Base-by-base conservation (phyloP, 2,888 invertebrate species). In the Pocota personata region DNA sequence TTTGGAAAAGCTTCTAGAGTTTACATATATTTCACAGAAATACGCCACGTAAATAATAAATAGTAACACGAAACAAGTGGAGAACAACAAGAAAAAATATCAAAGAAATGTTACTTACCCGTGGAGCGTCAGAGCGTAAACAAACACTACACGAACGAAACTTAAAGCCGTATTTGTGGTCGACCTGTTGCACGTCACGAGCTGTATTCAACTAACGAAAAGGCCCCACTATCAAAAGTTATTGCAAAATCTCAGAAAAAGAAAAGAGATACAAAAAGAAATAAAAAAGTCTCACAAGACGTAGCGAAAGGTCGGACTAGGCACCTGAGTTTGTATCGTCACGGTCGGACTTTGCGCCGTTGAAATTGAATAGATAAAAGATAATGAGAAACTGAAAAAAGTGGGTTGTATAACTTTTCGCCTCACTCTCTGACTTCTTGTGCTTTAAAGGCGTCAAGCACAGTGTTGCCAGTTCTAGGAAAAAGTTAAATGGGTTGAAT, bases 161-260 rank as follows among this genome's bases (percentile, higher is more conserved):
- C 52, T 64, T 52, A 21, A 60, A 32, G 24, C 30, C 19, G 50
- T 32, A 62, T 32, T 62, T 40, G 52, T 50, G 40, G 73, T 21
- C 62, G 73, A 73, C 73, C 73, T 73, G 73, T 64, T 62, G 73
- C 62, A 73, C 62, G 62, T 43, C 62, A 62, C 73, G 52, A 43
- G 14, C 43, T 32, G 73, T 52, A 32, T 73, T 73, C 73, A 30
- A 73, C 73, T 73, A 52, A 62, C 40, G 12, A 32, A 58, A 71
- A 40, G 19, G 19, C 32, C 37, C n/a, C 14, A 16, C 62, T 24
- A 73, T 62, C 50, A 55, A 43, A 62, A 48, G 19, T 50, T 37
- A 60, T 40, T 50, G 19, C 7, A 6, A 52, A 52, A 66, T 40
- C 60, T 52, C 40, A 32, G 32, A 58, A 35, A 21, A 46, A 24